A percentile compares a stretch with the other conserved stretches of the same genome.
phyloP scores from a whole-genome alignment of 2,888 invertebrate species.

The Leucoma salicis region DNA sequence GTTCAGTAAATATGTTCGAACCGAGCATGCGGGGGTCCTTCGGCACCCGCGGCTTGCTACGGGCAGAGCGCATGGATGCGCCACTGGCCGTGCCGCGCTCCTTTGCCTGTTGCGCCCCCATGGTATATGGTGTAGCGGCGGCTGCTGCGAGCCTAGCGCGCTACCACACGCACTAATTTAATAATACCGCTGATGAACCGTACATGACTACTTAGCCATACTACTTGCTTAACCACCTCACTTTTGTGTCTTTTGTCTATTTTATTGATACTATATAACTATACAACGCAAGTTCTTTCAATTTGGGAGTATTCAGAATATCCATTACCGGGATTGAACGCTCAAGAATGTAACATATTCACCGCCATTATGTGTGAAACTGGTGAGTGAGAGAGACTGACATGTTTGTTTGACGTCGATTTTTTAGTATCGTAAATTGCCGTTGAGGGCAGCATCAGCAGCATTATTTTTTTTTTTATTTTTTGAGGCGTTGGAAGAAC shows the following conservation, averaged over 20 bases:
- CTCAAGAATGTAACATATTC: constrained; percentile 60
- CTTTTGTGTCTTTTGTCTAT: constrained; percentile 11
- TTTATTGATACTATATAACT: constrained; percentile 9
- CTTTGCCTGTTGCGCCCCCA: constrained; percentile 97
- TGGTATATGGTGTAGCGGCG: constrained; percentile 59
- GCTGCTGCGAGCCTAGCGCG: constrained; percentile 34
- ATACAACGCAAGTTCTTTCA: constrained; percentile 27
- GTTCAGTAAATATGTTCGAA: constrained; percentile 96
- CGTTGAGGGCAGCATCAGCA: constrained; percentile 41
- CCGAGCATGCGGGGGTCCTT: constrained; percentile 93
- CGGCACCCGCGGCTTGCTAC: constrained; percentile 87
- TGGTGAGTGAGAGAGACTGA: constrained; percentile 31
- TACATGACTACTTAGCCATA: constrained; percentile 46
- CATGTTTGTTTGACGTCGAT: constrained; percentile 72
- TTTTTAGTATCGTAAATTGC: constrained; percentile 45
- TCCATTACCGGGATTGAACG: constrained; percentile 47
- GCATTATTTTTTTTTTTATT: too few species aligned
- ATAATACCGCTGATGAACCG: constrained; percentile 53
- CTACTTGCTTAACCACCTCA: constrained; percentile 20
- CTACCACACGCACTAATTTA: constrained; percentile 50
- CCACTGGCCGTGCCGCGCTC: constrained; percentile 90
- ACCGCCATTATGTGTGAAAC: constrained; percentile 67
- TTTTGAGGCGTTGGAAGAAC: too few species aligned
- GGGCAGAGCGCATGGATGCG: constrained; percentile 87
- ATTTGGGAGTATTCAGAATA: constrained; percentile 33